Evolutionary conservation across 2,888 invertebrate genomes (phyloP).

Genomic region (Amphipoea lucens): DNA sequence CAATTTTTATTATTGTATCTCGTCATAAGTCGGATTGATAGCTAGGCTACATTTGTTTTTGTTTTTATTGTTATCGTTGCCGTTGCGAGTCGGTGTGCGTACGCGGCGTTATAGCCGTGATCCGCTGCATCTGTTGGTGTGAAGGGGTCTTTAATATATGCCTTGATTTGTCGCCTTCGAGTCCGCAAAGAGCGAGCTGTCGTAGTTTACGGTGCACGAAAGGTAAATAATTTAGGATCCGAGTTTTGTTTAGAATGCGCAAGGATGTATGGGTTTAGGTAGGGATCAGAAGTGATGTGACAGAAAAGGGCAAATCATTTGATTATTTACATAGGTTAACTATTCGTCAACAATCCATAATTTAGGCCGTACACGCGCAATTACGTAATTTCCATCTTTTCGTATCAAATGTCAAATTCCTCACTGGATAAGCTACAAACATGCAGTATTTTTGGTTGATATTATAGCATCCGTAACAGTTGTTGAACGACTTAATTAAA

Average conservation of each 20-base stretch:
- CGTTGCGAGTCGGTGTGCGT: slow-evolving; percentile 43
- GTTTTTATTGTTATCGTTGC: slow-evolving; percentile 66
- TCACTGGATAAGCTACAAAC: not conserved
- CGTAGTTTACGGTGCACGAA: not conserved
- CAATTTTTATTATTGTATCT: slow-evolving; percentile 87
- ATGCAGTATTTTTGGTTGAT: no score
- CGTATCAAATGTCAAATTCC: not conserved
- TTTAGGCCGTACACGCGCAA: not conserved
- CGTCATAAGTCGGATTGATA: slow-evolving; percentile 80
- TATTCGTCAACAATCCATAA: not conserved
- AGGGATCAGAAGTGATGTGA: not conserved
- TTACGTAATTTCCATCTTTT: not conserved
- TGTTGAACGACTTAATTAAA: not conserved
- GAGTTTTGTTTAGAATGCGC: slow-evolving; percentile 24
- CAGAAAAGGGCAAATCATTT: slow-evolving; percentile 7
- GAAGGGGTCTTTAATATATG: slow-evolving; percentile 24
- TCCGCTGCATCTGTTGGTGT: slow-evolving; percentile 63
- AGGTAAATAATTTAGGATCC: slow-evolving; percentile 38
- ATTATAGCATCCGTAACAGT: not conserved
- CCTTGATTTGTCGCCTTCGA: slow-evolving; percentile 17
- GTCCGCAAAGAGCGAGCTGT: slow-evolving; percentile 53
- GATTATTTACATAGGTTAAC: slow-evolving; percentile 9
- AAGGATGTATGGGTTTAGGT: not conserved
- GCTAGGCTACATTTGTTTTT: slow-evolving; percentile 69
- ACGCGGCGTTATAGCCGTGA: slow-evolving; percentile 41